Percentiles rank a stretch among this genome's conserved stretches.
Evolutionary conservation across 2,113 vertebrate species (phyloP).

Genomic region (Microtus montanus): DNA sequence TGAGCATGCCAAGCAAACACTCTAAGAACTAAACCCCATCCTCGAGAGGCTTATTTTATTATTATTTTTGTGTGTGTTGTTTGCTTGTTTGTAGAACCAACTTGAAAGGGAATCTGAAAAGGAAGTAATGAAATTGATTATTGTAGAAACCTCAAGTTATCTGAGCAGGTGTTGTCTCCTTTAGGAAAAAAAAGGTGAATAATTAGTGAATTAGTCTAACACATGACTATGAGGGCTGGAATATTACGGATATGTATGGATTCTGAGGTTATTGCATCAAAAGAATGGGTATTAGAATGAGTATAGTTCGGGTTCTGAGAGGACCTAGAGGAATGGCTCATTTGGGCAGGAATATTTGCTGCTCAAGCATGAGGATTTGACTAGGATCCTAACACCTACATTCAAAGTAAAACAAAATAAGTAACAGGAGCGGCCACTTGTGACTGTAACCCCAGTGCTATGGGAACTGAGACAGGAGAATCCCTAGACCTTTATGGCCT

Average conservation of each 20-base stretch:
- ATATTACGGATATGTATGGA: neutral
- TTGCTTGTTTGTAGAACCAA: neutral
- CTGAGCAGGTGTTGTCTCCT: neutral
- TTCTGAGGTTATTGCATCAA: neutral
- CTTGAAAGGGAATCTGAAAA: neutral
- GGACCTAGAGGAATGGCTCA: neutral
- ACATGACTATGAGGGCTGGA: neutral
- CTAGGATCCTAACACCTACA: neutral
- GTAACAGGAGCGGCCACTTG: neutral
- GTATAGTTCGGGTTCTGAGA: neutral
- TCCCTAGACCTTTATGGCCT: neutral
- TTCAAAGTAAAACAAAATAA: neutral
- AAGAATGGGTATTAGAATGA: neutral
- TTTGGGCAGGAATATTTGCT: neutral
- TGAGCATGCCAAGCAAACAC: neutral
- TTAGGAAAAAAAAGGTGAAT: neutral
- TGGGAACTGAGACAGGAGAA: neutral
- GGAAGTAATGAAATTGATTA: neutral
- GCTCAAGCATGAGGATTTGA: neutral
- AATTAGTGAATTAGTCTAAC: neutral
- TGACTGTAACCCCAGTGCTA: no score
- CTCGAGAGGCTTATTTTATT: no score
- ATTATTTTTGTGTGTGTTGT: neutral
- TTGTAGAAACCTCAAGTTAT: neutral
- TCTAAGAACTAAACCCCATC: neutral